phyloP scores from a whole-genome alignment of 2,797 vertebrate species.

The Pseudocheirus occidentalis region DNA sequence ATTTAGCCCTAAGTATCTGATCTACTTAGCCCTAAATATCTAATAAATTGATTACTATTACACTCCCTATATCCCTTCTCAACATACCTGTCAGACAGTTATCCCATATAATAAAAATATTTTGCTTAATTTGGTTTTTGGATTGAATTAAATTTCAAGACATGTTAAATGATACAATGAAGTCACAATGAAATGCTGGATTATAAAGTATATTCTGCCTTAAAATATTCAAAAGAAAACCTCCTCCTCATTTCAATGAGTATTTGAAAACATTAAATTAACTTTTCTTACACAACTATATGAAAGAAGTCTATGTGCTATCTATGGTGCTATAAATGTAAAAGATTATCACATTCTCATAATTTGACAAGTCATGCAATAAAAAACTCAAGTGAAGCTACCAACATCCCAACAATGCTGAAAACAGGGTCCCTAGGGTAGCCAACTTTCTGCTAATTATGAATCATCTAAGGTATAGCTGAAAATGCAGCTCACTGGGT shows the following conservation, averaged over 20 bases:
- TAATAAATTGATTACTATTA: too few relatives aligned
- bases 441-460: neutral
- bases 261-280: neutral
- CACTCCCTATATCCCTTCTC: neutral
- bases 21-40: too few relatives aligned
- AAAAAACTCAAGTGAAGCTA: neutral
- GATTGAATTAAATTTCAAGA: slow-evolving; percentile 2
- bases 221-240: neutral
- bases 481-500: neutral
- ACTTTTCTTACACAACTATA: neutral
- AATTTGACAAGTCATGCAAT: neutral
- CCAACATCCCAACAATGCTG: neutral
- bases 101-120: neutral
- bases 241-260: neutral
- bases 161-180: neutral
- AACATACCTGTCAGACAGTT: neutral
- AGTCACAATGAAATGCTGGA: slow-evolving; percentile 4
- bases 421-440: neutral
- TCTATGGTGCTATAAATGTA: neutral
- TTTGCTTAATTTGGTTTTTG: neutral
- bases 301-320: neutral
- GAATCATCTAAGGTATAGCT: neutral
- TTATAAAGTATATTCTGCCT: slow-evolving; percentile 23
- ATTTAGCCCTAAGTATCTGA: too few relatives aligned
- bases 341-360: neutral